Evolutionary conservation across 1,140 invertebrate genomes (phyloP).

Genomic region (Trichomalopsis sarcophagae): DNA sequence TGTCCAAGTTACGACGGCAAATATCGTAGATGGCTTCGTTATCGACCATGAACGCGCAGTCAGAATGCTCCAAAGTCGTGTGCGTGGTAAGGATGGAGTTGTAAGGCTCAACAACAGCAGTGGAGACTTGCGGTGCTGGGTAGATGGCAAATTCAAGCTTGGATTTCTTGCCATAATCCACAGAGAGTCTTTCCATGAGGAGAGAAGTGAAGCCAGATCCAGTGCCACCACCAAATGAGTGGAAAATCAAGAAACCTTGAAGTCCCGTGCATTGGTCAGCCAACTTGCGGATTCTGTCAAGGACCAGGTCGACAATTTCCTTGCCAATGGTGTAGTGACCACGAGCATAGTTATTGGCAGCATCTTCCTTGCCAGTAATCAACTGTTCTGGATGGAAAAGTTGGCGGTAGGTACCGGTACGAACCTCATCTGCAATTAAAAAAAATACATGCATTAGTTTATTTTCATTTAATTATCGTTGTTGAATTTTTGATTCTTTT

Average conservation of each 20-base stretch:
- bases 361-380: conserved; percentile 74
- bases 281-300: conserved; percentile 77
- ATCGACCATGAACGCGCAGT: conserved; percentile 83
- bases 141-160: conserved; percentile 83
- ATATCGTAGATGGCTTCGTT: conserved; percentile 85
- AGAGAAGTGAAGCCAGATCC: conserved; percentile 82
- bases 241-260: conserved; percentile 83
- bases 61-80: conserved; percentile 82
- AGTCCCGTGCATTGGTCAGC: conserved; percentile 78
- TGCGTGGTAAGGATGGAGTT: conserved; percentile 76
- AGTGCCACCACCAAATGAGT: conserved; percentile 84
- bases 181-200: conserved; percentile 80
- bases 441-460: conserved; percentile 16
- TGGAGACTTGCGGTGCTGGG: conserved; percentile 84
- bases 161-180: conserved; percentile 82
- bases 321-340: conserved; percentile 81
- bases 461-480: not conserved
- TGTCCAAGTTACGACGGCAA: conserved; percentile 78
- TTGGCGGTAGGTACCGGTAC: conserved; percentile 76
- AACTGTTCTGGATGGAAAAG: conserved; percentile 80
- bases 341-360: conserved; percentile 52
- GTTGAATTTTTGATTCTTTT: not conserved
- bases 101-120: conserved; percentile 84
- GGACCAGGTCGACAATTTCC: conserved; percentile 80
- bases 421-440: conserved; percentile 69